Conservation (phyloP, 2,113 vertebrate species). For the Macquaria ambigua region DNA sequence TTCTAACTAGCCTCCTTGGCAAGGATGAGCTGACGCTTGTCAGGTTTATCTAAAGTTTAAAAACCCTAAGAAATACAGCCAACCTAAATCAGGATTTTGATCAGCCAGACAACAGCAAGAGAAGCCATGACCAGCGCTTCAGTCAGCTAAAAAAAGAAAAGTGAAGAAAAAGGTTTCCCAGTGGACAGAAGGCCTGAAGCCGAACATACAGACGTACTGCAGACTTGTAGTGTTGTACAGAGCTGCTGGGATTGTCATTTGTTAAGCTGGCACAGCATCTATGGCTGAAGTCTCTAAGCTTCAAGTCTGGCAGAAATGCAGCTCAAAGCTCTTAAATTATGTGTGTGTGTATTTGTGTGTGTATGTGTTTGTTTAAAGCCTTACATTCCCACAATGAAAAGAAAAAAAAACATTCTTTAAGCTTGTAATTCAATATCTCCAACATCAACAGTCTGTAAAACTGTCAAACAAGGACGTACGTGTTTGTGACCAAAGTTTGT, state of each 20-base stretch:
- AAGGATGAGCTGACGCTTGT: conserved; percentile 4
- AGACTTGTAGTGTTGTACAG: neutral
- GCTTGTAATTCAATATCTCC: neutral
- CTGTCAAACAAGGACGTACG: neutral
- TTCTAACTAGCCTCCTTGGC: conserved; percentile 9
- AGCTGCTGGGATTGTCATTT: conserved; percentile 28
- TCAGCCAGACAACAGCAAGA: neutral
- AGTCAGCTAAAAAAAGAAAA: neutral
- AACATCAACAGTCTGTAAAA: neutral
- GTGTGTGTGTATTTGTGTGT: neutral
- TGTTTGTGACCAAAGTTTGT: neutral
- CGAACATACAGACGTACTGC: neutral
- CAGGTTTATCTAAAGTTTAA: neutral
- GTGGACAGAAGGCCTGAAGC: neutral
- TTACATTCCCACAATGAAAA: neutral
- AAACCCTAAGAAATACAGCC: neutral
- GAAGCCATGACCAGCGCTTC: neutral
- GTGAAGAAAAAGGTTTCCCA: conserved; percentile 3
- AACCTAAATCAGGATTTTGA: neutral
- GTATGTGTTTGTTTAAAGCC: neutral
- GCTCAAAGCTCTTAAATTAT: conserved; percentile 12
- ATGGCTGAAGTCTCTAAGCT: conserved; percentile 42
- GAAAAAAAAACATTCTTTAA: neutral
- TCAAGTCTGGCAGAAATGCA: conserved; percentile 47
- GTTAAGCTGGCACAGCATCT: conserved; percentile 47